Conservation (phyloP, 2,113 vertebrate species). For the Suncus etruscus region DNA sequence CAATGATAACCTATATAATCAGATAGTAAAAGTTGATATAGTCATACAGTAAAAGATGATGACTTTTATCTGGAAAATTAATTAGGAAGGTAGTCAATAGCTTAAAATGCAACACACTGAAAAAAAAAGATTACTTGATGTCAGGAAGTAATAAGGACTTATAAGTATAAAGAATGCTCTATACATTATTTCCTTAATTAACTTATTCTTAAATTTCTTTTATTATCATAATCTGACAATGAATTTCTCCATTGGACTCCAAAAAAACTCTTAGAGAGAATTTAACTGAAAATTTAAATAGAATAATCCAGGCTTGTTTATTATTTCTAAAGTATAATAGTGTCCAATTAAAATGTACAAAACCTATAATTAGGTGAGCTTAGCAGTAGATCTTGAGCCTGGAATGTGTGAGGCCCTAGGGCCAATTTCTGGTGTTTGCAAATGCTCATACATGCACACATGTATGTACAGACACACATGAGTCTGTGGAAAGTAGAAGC, state of each 20-base stretch:
- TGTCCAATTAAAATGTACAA: not conserved
- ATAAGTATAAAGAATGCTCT: not conserved
- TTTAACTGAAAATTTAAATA: not conserved
- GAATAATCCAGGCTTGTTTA: conserved; percentile 8
- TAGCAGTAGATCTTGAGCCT: too few relatives aligned
- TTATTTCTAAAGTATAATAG: not conserved
- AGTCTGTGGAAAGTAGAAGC: not conserved
- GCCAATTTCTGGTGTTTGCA: too few relatives aligned
- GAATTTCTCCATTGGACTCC: not conserved
- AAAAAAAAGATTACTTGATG: not conserved
- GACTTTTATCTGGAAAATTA: too few relatives aligned
- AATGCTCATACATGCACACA: too few relatives aligned
- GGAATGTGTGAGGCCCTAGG: too few relatives aligned
- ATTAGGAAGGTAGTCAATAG: not conserved
- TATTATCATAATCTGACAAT: not conserved
- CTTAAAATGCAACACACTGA: not conserved
- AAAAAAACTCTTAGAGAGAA: conserved; percentile 5
- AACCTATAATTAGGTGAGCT: not conserved
- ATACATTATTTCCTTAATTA: not conserved
- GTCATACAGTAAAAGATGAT: too few relatives aligned
- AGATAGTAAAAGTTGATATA: too few relatives aligned
- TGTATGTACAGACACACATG: not conserved
- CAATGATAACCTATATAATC: too few relatives aligned
- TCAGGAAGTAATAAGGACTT: not conserved
- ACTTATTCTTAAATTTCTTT: conserved; percentile 2